phyloP scores from a whole-genome alignment of 2,113 vertebrate genomes.

The Colius striatus region DNA sequence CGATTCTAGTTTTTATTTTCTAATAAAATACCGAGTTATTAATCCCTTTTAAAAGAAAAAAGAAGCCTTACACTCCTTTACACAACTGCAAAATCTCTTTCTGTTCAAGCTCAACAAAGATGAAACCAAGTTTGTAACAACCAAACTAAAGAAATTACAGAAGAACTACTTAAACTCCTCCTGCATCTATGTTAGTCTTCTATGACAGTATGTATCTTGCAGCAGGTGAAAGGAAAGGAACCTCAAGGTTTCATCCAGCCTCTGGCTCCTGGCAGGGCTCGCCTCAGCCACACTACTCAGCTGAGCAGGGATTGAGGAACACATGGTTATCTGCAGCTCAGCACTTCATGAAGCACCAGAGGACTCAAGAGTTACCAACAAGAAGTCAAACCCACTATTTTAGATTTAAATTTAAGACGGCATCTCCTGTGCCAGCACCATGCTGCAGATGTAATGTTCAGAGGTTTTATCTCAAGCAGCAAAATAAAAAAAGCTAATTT shows the following conservation, averaged over 20 bases:
- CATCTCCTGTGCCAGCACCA: neutral
- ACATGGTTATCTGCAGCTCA: neutral
- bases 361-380: neutral
- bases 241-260: too few species aligned
- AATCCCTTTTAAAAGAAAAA: neutral
- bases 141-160: neutral
- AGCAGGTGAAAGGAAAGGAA: neutral
- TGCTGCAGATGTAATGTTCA: too few species aligned
- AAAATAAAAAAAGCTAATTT: neutral
- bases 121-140: neutral
- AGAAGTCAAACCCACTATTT: neutral
- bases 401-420: neutral
- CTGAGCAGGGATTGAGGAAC: neutral
- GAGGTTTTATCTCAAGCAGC: neutral
- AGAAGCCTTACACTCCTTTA: neutral
- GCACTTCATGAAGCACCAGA: neutral
- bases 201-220: rapidly evolving
- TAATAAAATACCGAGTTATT: neutral
- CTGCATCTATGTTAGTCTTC: neutral
- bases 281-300: too few species aligned
- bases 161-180: neutral
- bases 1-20: neutral
- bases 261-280: neutral
- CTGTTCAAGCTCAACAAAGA: neutral
- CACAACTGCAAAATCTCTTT: too few species aligned